A percentile compares a stretch with the other conserved stretches of the same genome.
Evolutionary conservation across 2,113 vertebrate species (phyloP).

Genomic region (Nesogale talazaci): DNA sequence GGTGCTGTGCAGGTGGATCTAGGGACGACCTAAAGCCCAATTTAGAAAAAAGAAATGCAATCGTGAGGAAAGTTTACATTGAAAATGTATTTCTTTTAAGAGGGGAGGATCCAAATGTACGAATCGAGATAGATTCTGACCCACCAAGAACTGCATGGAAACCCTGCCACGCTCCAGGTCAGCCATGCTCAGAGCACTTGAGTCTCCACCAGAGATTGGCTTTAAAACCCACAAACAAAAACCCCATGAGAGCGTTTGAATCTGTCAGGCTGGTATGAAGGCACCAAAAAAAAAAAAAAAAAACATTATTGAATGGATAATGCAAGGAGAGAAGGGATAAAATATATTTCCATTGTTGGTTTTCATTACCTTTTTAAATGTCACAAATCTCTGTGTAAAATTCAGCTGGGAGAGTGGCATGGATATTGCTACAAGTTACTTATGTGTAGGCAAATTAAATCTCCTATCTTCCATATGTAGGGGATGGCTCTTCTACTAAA

Average conservation of each 20-base stretch:
- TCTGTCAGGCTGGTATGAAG: constrained; percentile 12
- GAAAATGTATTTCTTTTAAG: no score
- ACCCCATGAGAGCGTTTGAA: constrained; percentile 45
- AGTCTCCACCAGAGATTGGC: constrained; percentile 17
- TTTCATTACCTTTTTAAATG: constrained; percentile 69
- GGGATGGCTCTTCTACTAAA: constrained; percentile 57
- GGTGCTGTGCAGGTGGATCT: neutral
- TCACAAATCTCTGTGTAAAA: constrained; percentile 48
- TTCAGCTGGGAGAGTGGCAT: neutral
- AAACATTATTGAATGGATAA: constrained; percentile 1
- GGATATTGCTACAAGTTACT: constrained; percentile 30
- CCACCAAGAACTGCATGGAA: constrained; percentile 14
- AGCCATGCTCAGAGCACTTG: neutral
- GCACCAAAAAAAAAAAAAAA: no score
- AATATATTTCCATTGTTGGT: constrained; percentile 16
- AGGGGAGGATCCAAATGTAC: neutral
- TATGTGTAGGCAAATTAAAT: no score
- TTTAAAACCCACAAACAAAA: constrained; percentile 54
- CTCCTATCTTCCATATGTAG: constrained; percentile 50
- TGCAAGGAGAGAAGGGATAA: neutral
- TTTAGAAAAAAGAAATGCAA: constrained; percentile 43
- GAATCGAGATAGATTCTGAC: neutral
- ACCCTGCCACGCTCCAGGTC: neutral
- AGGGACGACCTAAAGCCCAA: constrained; percentile 16
- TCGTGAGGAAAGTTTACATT: no score